phyloP scores from a whole-genome alignment of 2,797 vertebrate genomes.

The Staurois parvus region DNA sequence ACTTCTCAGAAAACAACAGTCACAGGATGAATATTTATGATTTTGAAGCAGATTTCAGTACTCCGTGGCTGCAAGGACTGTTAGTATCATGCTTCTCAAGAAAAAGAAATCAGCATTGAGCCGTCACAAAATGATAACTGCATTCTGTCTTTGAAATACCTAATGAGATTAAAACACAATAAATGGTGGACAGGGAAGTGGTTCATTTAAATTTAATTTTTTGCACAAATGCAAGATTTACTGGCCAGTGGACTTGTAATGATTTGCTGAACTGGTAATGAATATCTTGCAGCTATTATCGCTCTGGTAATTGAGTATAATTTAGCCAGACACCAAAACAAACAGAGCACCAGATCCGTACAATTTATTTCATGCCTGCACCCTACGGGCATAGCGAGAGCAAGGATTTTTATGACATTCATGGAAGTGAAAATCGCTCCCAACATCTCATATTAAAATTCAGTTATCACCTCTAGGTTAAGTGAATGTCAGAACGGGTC shows the following conservation, averaged over 20 bases:
- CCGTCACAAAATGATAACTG: neutral
- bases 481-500: slow-evolving; percentile 37
- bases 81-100: no score
- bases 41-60: no score
- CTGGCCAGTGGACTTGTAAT: slow-evolving; percentile 10
- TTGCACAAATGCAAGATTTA: slow-evolving; percentile 8
- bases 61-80: no score
- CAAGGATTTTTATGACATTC: slow-evolving; percentile 41
- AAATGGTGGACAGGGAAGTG: slow-evolving; percentile 10
- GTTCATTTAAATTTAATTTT: slow-evolving; percentile 18
- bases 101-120: neutral
- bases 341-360: slow-evolving; percentile 40
- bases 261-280: slow-evolving; percentile 50
- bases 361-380: slow-evolving; percentile 12
- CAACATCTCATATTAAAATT: slow-evolving; percentile 36
- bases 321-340: slow-evolving; percentile 52
- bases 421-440: slow-evolving; percentile 13
- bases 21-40: no score
- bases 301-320: slow-evolving; percentile 54
- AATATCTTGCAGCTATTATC: slow-evolving; percentile 55
- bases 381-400: neutral
- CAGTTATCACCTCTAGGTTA: slow-evolving; percentile 44
- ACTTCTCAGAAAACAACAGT: no score
- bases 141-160: slow-evolving; percentile 15
- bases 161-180: slow-evolving; percentile 39